Base-by-base conservation (phyloP, 1,140 invertebrate genomes). In the Cotesia chilonis region DNA sequence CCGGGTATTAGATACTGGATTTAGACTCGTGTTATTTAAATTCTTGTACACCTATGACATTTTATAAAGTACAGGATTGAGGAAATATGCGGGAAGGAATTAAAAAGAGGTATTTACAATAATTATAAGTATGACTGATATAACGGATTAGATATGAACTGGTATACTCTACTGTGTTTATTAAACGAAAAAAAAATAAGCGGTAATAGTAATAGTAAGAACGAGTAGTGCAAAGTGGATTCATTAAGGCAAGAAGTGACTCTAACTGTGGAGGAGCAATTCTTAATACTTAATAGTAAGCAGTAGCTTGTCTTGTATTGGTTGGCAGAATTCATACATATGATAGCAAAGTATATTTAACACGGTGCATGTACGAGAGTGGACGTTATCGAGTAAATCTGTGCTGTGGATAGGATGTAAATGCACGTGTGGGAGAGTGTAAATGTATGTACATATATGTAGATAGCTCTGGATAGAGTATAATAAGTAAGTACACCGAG, bases 11-110 rank as follows among this genome's bases (percentile, higher is more conserved):
- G 6, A 47, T 47, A 47, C 41, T 47, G 41, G 41, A 47, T 47
- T 47, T 47, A 63, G 36, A 63, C 60, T 36, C 35, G 36, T 36
- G 60, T 28, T 36, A 63, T 63, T 63, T 37, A 63, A 17, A 37
- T 36, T 63, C 35, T 63, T 28, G 61, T 84, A 84, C 83, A 86
- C 83, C 84, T 85, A 83, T 85, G 84, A 86, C 85, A 85, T 86
- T 85, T 86, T 83, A 85, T 86, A 85, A 84, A 85, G 80, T 82
- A 78, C 77, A 80, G 75, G 28, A 28, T 28, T 75, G 72, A 10
- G 41, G 6, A 47, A 47, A 10, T 47, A 47, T 47, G 5, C 5
- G 10, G 6, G 41, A 9, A 28, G 28, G 47, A 52, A 38, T 17
- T 20, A 66, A 6, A 41, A 9, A 17, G 9, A 51, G 17, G 6